Percentiles rank a stretch among this genome's conserved stretches.
These are phyloP conservation scores for Cinclus mexicanus DNA, from an alignment of 2,113 vertebrate genomes.

Conservation along the genomic window DNA sequence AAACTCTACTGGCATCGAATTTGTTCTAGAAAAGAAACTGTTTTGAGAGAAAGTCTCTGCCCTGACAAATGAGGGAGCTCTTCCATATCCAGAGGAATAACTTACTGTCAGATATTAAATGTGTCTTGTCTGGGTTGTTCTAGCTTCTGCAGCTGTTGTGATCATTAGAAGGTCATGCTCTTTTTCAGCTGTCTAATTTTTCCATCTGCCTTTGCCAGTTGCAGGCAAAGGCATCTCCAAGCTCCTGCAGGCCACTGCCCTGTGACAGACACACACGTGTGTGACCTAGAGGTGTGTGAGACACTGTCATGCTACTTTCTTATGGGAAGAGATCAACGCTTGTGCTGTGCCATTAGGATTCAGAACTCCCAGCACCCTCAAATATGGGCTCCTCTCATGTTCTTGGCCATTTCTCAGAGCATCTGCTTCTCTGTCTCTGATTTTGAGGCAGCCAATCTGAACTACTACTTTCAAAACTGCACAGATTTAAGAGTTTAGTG, in stretches of 20 bases:
- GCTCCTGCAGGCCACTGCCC: neutral
- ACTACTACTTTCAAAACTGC: neutral
- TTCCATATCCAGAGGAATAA: neutral
- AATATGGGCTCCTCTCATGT: accelerated
- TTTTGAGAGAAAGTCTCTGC: neutral
- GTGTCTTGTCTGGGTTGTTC: neutral
- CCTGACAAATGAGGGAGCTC: neutral
- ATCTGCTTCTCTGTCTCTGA: neutral
- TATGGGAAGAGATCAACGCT: neutral
- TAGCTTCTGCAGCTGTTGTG: neutral
- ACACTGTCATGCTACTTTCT: neutral
- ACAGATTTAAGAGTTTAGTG: neutral
- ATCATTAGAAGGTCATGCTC: neutral
- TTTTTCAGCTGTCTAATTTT: neutral
- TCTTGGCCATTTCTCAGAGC: neutral
- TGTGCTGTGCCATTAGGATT: neutral
- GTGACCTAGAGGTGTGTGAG: neutral
- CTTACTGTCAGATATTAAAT: neutral
- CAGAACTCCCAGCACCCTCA: neutral
- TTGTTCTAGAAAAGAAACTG: neutral
- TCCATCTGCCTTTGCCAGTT: neutral
- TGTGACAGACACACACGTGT: accelerated
- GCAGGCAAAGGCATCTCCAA: neutral
- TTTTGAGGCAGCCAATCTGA: neutral
- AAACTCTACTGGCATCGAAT: neutral